Conservation (phyloP, 2,888 invertebrate genomes). For the Epinotia bilunana region DNA sequence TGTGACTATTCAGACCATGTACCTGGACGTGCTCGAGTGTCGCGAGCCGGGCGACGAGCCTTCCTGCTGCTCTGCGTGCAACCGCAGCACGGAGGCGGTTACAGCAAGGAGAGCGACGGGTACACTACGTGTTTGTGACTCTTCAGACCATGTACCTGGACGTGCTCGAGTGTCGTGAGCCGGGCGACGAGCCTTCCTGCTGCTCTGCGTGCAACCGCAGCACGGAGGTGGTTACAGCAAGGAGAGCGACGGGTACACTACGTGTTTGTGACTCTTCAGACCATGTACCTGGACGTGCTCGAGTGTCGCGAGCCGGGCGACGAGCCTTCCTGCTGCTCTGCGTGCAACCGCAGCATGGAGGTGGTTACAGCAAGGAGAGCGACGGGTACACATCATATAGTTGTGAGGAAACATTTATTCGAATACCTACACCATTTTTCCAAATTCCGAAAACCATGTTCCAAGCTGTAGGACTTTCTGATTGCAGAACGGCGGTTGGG, state of each 20-base stretch:
- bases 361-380: slow-evolving; percentile 62
- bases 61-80: slow-evolving; percentile 85
- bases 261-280: slow-evolving; percentile 87
- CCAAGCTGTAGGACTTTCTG: no score
- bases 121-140: slow-evolving; percentile 83
- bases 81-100: slow-evolving; percentile 82
- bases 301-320: slow-evolving; percentile 87
- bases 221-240: slow-evolving; percentile 77
- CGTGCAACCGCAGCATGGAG: slow-evolving; percentile 84
- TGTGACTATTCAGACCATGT: slow-evolving; percentile 86
- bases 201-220: slow-evolving; percentile 84
- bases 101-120: slow-evolving; percentile 63
- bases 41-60: slow-evolving; percentile 87
- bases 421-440: no score
- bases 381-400: slow-evolving; percentile 54
- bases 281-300: slow-evolving; percentile 86
- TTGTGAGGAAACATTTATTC: no score
- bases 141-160: slow-evolving; percentile 86
- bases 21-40: slow-evolving; percentile 86
- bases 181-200: slow-evolving; percentile 86
- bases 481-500: no score
- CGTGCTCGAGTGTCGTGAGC: slow-evolving; percentile 86
- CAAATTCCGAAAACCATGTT: no score
- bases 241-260: slow-evolving; percentile 66
- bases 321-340: slow-evolving; percentile 85